These are phyloP conservation scores for Acrobasis repandana DNA, from an alignment of 2,888 invertebrate species.

Conservation along the genomic window DNA sequence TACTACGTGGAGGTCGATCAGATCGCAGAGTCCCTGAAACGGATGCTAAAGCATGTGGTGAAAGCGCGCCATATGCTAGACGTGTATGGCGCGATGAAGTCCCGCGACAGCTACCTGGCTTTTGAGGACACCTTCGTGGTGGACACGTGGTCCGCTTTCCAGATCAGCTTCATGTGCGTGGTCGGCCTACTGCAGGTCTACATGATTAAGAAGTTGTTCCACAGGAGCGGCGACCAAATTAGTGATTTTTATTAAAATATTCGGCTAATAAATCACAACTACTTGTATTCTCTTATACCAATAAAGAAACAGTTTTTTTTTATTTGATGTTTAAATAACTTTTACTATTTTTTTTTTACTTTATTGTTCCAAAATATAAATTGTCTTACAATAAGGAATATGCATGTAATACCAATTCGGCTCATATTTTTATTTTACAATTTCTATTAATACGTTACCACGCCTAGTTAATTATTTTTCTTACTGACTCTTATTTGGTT, in stretches of 20 bases:
- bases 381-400: too few species aligned
- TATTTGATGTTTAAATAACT: too few species aligned
- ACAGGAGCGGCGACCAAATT: slow-evolving; percentile 30
- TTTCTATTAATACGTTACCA: too few species aligned
- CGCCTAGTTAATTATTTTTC: too few species aligned
- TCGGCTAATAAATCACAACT: neutral
- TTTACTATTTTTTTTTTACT: too few species aligned
- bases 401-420: too few species aligned
- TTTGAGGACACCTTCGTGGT: slow-evolving; percentile 91
- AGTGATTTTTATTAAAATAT: slow-evolving; percentile 29
- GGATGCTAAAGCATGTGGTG: slow-evolving; percentile 84
- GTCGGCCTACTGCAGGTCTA: slow-evolving; percentile 90
- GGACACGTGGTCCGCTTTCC: slow-evolving; percentile 89
- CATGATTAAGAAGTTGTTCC: slow-evolving; percentile 86
- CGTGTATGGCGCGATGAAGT: slow-evolving; percentile 87
- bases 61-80: slow-evolving; percentile 86
- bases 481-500: too few species aligned
- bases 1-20: slow-evolving; percentile 73
- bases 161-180: slow-evolving; percentile 87
- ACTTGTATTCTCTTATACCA: neutral
- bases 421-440: too few species aligned
- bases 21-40: slow-evolving; percentile 85
- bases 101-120: slow-evolving; percentile 91
- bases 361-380: too few species aligned
- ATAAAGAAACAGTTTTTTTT: too few species aligned